Evolutionary conservation across 2,113 vertebrate genomes (phyloP).

Genomic region (Mastomys natalensis): DNA sequence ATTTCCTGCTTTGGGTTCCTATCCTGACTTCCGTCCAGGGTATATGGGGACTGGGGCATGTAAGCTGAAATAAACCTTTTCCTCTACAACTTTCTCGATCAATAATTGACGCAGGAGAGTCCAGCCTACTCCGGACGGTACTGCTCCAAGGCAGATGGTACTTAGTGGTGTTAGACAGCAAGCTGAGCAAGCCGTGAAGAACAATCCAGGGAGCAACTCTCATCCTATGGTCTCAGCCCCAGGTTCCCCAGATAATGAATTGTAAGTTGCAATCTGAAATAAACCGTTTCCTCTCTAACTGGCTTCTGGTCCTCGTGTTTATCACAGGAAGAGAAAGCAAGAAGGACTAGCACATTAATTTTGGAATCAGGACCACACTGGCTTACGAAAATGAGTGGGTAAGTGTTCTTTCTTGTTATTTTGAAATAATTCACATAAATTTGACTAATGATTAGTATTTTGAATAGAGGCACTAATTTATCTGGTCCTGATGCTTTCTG

Average conservation of each 20-base stretch:
- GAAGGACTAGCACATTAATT: neutral
- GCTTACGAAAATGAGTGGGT: neutral
- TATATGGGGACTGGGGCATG: neutral
- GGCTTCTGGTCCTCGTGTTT: neutral
- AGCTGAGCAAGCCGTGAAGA: neutral
- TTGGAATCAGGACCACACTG: neutral
- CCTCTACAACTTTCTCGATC: neutral
- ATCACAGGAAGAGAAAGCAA: neutral
- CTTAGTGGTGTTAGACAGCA: neutral
- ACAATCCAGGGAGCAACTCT: neutral
- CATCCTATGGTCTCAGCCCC: neutral
- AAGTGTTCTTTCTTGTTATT: neutral
- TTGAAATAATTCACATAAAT: conserved; percentile 12
- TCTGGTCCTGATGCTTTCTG: neutral
- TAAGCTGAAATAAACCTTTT: neutral
- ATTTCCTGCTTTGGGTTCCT: neutral
- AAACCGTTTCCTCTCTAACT: neutral
- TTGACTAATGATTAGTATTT: neutral
- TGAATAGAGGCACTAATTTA: neutral
- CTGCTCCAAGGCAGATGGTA: neutral
- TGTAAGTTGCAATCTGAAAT: neutral
- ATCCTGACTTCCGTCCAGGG: neutral
- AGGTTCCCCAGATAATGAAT: neutral
- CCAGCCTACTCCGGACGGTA: neutral
- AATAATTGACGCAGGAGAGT: neutral